Evolutionary conservation across 2,888 invertebrate genomes (phyloP).

Genomic region (Erebia aethiops): DNA sequence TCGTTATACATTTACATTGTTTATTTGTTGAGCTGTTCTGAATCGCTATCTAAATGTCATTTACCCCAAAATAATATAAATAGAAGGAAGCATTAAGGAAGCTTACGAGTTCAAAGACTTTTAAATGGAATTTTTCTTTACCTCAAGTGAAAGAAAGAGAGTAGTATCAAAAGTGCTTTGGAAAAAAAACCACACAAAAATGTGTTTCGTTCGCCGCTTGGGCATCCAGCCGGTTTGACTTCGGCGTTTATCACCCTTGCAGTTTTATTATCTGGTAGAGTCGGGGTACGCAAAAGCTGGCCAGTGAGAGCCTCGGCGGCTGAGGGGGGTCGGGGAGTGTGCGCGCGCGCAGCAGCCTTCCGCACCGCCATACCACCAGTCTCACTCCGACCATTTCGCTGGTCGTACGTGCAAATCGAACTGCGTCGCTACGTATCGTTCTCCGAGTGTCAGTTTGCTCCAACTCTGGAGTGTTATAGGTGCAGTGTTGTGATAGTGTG

Average conservation of each 20-base stretch:
- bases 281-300: conserved; percentile 67
- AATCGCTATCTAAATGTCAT: conserved; percentile 3
- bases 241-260: conserved; percentile 64
- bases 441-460: conserved; percentile 73
- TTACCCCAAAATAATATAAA: conserved; percentile 5
- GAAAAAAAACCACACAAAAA: conserved; percentile 24
- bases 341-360: conserved; percentile 56
- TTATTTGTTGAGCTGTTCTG: conserved; percentile 1
- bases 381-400: conserved; percentile 76
- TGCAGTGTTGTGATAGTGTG: conserved; percentile 81
- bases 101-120: conserved; percentile 1
- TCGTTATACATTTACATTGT: background rate
- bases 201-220: conserved; percentile 30
- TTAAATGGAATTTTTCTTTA: background rate
- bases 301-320: conserved; percentile 53
- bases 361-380: conserved; percentile 62
- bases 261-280: conserved; percentile 60
- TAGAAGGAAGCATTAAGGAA: background rate
- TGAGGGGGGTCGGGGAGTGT: conserved; percentile 46
- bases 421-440: conserved; percentile 73
- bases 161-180: conserved; percentile 16
- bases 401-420: conserved; percentile 69
- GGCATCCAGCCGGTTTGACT: conserved; percentile 60
- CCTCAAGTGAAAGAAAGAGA: conserved; percentile 11
- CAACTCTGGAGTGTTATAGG: conserved; percentile 66